Percentiles rank a stretch among this genome's conserved stretches.
These are phyloP conservation scores for Pseudomugil gertrudae DNA, from an alignment of 2,797 vertebrate genomes.

Conservation along the genomic window DNA sequence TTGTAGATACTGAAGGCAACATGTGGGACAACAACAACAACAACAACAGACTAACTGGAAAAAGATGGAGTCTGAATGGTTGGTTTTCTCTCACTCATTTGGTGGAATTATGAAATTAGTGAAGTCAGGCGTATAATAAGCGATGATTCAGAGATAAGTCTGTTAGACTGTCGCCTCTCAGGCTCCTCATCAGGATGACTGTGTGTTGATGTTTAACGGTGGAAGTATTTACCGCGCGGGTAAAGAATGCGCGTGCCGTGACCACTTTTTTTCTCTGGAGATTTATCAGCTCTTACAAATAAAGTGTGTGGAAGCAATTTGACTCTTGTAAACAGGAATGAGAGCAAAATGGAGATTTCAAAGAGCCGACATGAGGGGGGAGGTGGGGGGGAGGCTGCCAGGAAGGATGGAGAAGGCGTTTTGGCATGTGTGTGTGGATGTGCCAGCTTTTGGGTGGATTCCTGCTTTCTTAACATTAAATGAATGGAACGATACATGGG, in stretches of 20 bases:
- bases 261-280: constrained; percentile 30
- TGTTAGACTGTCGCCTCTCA: constrained; percentile 55
- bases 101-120: constrained; percentile 40
- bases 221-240: constrained; percentile 54
- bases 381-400: constrained; percentile 30
- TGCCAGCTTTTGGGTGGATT: constrained; percentile 17
- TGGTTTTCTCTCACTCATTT: constrained; percentile 44
- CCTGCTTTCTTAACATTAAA: constrained; percentile 15
- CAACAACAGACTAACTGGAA: too few relatives aligned
- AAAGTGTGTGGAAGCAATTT: constrained; percentile 78
- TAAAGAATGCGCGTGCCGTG: constrained; percentile 29
- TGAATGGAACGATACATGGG: not conserved
- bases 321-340: constrained; percentile 74
- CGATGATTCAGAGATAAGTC: constrained; percentile 58
- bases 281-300: constrained; percentile 47
- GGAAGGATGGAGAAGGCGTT: constrained; percentile 47
- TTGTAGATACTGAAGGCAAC: too few relatives aligned
- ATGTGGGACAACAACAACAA: too few relatives aligned
- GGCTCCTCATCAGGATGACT: constrained; percentile 57
- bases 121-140: constrained; percentile 27
- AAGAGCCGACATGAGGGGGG: constrained; percentile 30
- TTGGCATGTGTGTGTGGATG: constrained; percentile 43
- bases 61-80: not conserved
- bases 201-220: constrained; percentile 63
- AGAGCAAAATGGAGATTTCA: constrained; percentile 60